Percentiles rank a stretch among this genome's conserved stretches.
Evolutionary conservation across 2,888 invertebrate species (phyloP).

Genomic region (Leucania comma): DNA sequence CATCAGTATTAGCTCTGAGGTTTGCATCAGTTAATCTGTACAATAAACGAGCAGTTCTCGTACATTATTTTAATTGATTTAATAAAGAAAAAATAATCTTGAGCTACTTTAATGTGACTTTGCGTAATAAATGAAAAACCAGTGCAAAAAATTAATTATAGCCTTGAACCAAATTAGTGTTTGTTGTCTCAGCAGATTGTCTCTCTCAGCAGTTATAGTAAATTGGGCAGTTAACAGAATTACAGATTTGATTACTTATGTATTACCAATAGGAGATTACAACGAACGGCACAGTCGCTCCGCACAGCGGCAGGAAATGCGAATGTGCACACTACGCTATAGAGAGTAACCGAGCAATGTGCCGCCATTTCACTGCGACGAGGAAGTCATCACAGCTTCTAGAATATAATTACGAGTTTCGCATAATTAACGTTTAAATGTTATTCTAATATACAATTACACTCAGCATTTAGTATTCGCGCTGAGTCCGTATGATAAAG

Average conservation of each 20-base stretch:
- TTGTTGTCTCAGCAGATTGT: no score
- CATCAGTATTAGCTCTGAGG: not conserved
- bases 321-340: not conserved
- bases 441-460: conserved; percentile 11
- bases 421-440: conserved; percentile 10
- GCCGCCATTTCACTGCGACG: conserved; percentile 3
- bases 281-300: not conserved
- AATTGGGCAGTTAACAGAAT: not conserved
- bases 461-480: not conserved
- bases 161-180: conserved; percentile 42
- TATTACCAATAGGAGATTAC: not conserved
- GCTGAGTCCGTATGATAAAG: conserved; percentile 14
- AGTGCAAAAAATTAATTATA: conserved; percentile 19
- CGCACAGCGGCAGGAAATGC: not conserved
- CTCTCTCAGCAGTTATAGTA: conserved; percentile 13
- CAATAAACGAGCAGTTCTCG: not conserved
- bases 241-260: conserved; percentile 21
- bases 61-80: conserved; percentile 4
- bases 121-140: conserved; percentile 34
- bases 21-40: not conserved
- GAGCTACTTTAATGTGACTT: not conserved
- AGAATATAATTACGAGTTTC: conserved; percentile 15
- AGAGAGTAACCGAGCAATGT: not conserved
- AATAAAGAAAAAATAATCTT: not conserved
- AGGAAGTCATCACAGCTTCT: conserved; percentile 26